phyloP scores from a whole-genome alignment of 2,888 invertebrate species.

The Hirudinaria manillensis region DNA sequence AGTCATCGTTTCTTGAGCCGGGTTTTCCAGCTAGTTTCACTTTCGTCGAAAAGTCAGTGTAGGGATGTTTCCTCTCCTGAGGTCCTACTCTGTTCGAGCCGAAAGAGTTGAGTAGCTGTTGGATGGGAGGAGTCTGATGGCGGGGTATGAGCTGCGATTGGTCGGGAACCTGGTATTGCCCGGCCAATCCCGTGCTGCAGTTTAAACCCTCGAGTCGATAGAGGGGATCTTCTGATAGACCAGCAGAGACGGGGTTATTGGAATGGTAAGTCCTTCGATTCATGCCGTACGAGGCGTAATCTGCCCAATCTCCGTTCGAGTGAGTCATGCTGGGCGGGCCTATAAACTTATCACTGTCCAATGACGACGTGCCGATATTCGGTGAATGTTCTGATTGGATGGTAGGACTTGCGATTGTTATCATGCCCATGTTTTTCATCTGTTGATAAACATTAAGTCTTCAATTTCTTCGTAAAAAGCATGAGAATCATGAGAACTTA shows the following conservation, averaged over 20 bases:
- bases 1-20: too few relatives aligned
- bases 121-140: constrained; percentile 26
- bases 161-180: constrained; percentile 15
- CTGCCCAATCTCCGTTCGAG: constrained; percentile 23
- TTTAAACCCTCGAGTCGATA: constrained; percentile 5
- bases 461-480: constrained; percentile 8
- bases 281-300: neutral
- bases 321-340: constrained; percentile 2
- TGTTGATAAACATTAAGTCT: constrained; percentile 11
- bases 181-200: neutral
- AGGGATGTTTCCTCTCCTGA: neutral
- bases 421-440: constrained; percentile 29
- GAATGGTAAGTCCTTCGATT: neutral
- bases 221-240: neutral
- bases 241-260: neutral
- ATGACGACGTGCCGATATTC: constrained; percentile 10
- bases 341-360: constrained; percentile 20
- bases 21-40: constrained; percentile 1
- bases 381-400: constrained; percentile 19
- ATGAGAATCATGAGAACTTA: too few relatives aligned
- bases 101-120: constrained; percentile 28
- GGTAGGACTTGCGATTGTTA: constrained; percentile 16
- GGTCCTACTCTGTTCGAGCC: neutral
- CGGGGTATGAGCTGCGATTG: constrained; percentile 2
- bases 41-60: neutral